Evolutionary conservation across 2,113 vertebrate species (phyloP), one percentile per base, ranked within the genome.

Genomic region (Ammodytes dubius): DNA sequence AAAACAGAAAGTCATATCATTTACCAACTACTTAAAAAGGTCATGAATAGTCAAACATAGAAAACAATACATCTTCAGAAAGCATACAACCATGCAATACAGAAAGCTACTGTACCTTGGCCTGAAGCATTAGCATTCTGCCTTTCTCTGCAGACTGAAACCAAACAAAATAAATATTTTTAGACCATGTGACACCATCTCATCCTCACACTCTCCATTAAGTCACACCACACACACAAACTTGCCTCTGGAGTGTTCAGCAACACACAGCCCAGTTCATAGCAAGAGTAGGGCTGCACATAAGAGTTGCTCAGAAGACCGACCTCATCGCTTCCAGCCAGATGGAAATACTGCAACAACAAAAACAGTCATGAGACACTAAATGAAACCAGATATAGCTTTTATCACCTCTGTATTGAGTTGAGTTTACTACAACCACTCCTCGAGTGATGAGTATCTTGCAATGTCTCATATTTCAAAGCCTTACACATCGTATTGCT

Each of bases 271-370:
- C 94, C 97, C 77, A 98, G 95, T 81, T 99, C 97, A 88, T 99
- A 98, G 91, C 96, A 98, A 65, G 97, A 96, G 78, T 98, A 99
- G 0, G 97, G 97, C 93, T 97, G 97, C 63, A 98, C 83, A 0
- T 98, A 98, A 0, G 95, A 95, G 90, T 98, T 98, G 91, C 93
- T 96, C 19, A 97, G 96, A 80, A 94, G 94, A 45, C 97, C 96
- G 63, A 96, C 54, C 27, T 97, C 97, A 70, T 98, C 97, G 84
- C 95, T 96, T 64, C 93, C 95, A 80, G 97, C 97, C 82, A 95
- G 92, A 27, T 97, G 96, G 70, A 98, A 99, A 93, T 95, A 97
- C 97, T 98, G 71, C 45, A 61, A 47, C 49, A 39, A 9, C 0
- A 19, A 14, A 2, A 1, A 35, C 6, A 35, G 14, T 39, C 6